Evolutionary conservation across 2,888 invertebrate species (phyloP).

Genomic region (Abrostola tripartita): DNA sequence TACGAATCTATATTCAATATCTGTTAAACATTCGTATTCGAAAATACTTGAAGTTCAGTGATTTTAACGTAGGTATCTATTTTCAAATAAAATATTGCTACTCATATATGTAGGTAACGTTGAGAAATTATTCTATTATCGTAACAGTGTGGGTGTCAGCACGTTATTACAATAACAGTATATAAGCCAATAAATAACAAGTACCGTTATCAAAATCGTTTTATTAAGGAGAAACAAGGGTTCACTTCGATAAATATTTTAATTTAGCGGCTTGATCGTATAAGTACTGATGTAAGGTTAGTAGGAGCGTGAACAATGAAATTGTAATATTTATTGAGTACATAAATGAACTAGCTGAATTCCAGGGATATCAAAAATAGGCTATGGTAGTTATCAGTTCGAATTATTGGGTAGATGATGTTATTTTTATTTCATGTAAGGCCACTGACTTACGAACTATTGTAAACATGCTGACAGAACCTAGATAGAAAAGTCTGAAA

Average conservation of each 20-base stretch:
- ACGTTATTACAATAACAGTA: conserved; percentile 14
- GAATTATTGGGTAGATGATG: too few species aligned
- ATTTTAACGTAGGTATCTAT: neutral
- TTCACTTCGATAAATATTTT: conserved; percentile 3
- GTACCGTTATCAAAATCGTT: conserved; percentile 4
- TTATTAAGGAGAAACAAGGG: neutral
- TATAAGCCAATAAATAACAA: conserved; percentile 9
- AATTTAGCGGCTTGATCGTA: neutral
- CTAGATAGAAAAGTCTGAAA: too few species aligned
- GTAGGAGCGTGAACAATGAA: too few species aligned
- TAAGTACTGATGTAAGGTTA: too few species aligned
- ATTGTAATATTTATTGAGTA: too few species aligned
- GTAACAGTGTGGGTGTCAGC: conserved; percentile 15
- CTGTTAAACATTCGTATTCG: neutral
- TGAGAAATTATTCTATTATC: conserved; percentile 13
- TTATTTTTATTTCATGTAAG: too few species aligned
- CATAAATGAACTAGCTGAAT: too few species aligned
- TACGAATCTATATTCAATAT: neutral
- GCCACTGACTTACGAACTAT: too few species aligned
- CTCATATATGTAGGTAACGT: neutral
- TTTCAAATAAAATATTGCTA: too few species aligned
- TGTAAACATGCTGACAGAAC: too few species aligned
- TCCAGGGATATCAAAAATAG: too few species aligned
- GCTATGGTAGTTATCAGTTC: too few species aligned
- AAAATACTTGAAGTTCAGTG: conserved; percentile 18